Evolutionary conservation across 2,113 vertebrate genomes (phyloP), one percentile per base, ranked within the genome.

Genomic region (Dasypus novemcinctus): DNA sequence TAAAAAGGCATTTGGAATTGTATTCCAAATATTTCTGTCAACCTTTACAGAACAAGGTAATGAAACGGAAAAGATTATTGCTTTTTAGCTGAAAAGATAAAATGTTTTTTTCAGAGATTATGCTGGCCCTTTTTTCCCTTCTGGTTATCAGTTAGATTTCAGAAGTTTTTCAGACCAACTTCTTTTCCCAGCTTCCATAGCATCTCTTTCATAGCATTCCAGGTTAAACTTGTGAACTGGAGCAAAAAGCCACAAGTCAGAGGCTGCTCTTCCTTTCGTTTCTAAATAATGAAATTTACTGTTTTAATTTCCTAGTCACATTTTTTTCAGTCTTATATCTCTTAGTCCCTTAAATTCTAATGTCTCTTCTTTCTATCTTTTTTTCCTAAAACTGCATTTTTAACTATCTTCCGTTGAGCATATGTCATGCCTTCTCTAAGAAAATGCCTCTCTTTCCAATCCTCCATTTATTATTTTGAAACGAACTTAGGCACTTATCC

Each of bases 1-100:
- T 84, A 41, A 90, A 93, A 64, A 91, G 33, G 43, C 64, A 84
- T 43, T 94, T 90, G 74, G 33, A 84, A 87, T 79, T 90, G 25
- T 25, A 72, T 80, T 64, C 11, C 83, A 80, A 74, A 61, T 87
- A 87, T 79, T 90, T 94, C 54, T 94, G 31, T 49, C 23, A 76
- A 31, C 52, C 29, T 90, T 84, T 78, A 68, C 79, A 46, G 52
- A 97, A 92, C 0, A 3, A 90, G 43, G 21, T 74, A 41, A 90
- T 49, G 38, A 93, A 83, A 85, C 36, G 57, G 74, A 88, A 90
- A 49, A 11, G 18, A 38, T 54, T 29, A 29, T 27, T 57, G 63
- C 79, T 90, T 90, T 64, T 59, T 71, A 18, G 43, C 54, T 46
- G 64, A 78, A 95, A 49, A 87, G 31, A 84, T 75, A 76, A 96